phyloP scores from a whole-genome alignment of 2,888 invertebrate genomes.

The Dendrolimus houi region DNA sequence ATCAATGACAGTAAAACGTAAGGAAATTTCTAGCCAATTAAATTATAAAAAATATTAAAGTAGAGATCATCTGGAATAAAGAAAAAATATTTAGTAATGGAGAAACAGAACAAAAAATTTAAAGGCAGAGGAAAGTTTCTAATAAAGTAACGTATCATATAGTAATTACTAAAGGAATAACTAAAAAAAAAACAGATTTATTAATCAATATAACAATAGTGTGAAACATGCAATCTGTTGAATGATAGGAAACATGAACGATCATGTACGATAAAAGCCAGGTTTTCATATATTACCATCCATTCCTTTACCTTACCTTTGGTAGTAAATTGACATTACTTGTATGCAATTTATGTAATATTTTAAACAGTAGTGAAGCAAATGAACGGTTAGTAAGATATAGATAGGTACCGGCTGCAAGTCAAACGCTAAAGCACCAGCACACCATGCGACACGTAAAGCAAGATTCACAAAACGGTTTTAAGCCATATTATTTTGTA shows the following conservation, averaged over 20 bases:
- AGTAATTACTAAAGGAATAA: too few relatives aligned
- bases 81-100: conserved; percentile 12
- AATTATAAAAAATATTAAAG: conserved; percentile 3
- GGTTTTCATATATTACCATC: conserved; percentile 8
- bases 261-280: conserved; percentile 9
- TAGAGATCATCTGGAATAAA: conserved; percentile 24
- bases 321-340: too few relatives aligned
- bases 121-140: too few relatives aligned
- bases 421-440: conserved; percentile 17
- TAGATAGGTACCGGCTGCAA: conserved; percentile 18
- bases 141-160: too few relatives aligned
- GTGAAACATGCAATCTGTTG: neutral
- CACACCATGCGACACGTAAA: conserved; percentile 26
- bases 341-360: too few relatives aligned
- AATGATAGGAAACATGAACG: conserved; percentile 1
- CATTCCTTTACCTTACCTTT: too few relatives aligned
- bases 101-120: neutral
- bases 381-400: conserved; percentile 3
- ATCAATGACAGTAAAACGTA: conserved; percentile 11
- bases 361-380: neutral
- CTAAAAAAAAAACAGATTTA: conserved; percentile 1
- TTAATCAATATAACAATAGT: conserved; percentile 5
- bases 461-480: conserved; percentile 5
- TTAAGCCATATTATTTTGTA: conserved; percentile 2
- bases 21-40: neutral